A percentile compares a stretch with the other conserved stretches of the same genome.
Conservation (phyloP, 2,888 invertebrate species). For the Papilio elwesi region DNA sequence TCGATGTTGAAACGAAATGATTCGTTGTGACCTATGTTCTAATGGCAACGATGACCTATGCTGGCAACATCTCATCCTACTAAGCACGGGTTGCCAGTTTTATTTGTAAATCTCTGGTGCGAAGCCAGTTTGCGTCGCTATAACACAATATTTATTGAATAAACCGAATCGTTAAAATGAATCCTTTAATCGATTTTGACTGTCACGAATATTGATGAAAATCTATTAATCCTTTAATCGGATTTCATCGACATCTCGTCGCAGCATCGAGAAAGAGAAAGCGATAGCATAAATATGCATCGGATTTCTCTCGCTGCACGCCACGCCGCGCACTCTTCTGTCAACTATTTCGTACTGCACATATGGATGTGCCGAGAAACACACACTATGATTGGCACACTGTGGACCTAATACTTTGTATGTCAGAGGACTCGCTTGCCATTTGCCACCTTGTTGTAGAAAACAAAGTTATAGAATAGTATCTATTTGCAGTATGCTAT, state of each 20-base stretch:
- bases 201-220: not conserved
- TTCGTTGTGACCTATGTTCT: no score
- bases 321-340: slow-evolving; percentile 47
- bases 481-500: no score
- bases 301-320: slow-evolving; percentile 75
- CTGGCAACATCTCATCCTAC: no score
- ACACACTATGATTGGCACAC: not conserved
- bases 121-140: no score
- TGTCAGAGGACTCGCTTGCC: not conserved
- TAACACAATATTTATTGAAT: no score
- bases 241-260: slow-evolving; percentile 28
- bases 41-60: no score
- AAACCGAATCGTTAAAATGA: no score
- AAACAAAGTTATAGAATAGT: no score
- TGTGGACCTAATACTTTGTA: not conserved
- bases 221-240: slow-evolving; percentile 20
- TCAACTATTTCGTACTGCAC: slow-evolving; percentile 14
- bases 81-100: no score
- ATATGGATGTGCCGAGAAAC: not conserved
- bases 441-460: no score
- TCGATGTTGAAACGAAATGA: no score
- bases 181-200: not conserved
- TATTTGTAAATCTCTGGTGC: no score
- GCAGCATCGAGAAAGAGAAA: slow-evolving; percentile 63
- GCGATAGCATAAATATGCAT: slow-evolving; percentile 76